Evolutionary conservation across 2,797 vertebrate species (phyloP).

Genomic region (Acipenser ruthenus): DNA sequence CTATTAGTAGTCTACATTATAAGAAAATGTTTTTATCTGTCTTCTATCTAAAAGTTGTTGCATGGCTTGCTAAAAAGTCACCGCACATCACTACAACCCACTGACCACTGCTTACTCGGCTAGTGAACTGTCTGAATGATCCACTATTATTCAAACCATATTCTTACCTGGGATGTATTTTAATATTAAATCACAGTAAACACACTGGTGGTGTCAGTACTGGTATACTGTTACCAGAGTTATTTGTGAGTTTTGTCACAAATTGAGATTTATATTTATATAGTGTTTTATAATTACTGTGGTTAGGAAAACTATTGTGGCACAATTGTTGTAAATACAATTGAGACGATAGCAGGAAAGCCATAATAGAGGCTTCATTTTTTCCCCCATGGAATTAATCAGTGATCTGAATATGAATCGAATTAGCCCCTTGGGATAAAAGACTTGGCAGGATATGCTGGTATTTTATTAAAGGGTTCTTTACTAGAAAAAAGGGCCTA

Average conservation of each 20-base stretch:
- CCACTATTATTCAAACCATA: no score
- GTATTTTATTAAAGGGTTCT: slow-evolving; percentile 44
- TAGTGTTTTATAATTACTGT: slow-evolving; percentile 8
- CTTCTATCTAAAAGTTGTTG: no score
- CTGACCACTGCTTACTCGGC: no score
- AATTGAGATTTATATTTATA: background rate
- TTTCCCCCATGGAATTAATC: slow-evolving; percentile 35
- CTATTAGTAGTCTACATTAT: no score
- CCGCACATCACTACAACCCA: no score
- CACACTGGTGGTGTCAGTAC: no score
- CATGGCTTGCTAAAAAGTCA: no score
- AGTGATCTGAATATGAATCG: slow-evolving; percentile 44
- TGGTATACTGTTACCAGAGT: no score
- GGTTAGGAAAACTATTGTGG: slow-evolving; percentile 17
- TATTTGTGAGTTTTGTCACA: background rate
- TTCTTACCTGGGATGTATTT: no score
- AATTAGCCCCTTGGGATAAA: slow-evolving; percentile 46
- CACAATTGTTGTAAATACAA: slow-evolving; percentile 28
- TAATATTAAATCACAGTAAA: no score
- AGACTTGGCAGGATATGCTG: slow-evolving; percentile 33
- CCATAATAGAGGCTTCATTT: slow-evolving; percentile 14
- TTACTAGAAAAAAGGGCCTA: slow-evolving; percentile 46
- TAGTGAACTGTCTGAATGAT: background rate
- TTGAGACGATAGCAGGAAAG: slow-evolving; percentile 33
- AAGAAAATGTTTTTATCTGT: no score